Evolutionary conservation across 1,140 invertebrate genomes (phyloP).

Genomic region (Nephila pilipes): DNA sequence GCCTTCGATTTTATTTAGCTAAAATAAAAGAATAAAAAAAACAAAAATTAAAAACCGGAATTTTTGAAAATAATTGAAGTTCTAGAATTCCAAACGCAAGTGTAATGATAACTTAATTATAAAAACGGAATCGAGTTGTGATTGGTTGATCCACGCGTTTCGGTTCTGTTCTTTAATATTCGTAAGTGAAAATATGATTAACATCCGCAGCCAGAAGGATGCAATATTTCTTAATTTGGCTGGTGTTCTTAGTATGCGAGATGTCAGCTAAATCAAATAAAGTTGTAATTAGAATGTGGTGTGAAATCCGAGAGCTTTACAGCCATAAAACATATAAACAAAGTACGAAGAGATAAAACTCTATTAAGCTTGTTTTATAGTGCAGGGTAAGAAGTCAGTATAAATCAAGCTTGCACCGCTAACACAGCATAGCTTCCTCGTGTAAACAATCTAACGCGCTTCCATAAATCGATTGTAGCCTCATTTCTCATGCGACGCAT

Average conservation of each 20-base stretch:
- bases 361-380: slow-evolving; percentile 76
- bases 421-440: slow-evolving; percentile 66
- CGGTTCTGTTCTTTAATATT: slow-evolving; percentile 70
- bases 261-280: slow-evolving; percentile 73
- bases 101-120: slow-evolving; percentile 71
- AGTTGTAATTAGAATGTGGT: slow-evolving; percentile 73
- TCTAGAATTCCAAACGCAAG: not conserved
- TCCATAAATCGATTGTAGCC: slow-evolving; percentile 72
- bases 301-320: slow-evolving; percentile 71
- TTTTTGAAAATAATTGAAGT: not conserved
- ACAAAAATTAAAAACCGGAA: not conserved
- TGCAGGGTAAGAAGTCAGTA: slow-evolving; percentile 75
- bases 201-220: slow-evolving; percentile 22
- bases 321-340: slow-evolving; percentile 75
- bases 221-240: slow-evolving; percentile 72
- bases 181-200: slow-evolving; percentile 77
- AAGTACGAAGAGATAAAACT: slow-evolving; percentile 74
- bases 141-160: slow-evolving; percentile 45
- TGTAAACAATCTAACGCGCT: slow-evolving; percentile 74
- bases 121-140: slow-evolving; percentile 58
- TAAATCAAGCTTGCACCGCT: slow-evolving; percentile 70
- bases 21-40: not conserved
- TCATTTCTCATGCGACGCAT: slow-evolving; percentile 76
- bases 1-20: not conserved
- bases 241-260: not conserved